Base-by-base conservation (phyloP, 2,888 invertebrate species). In the Leucoptera coffeella region DNA sequence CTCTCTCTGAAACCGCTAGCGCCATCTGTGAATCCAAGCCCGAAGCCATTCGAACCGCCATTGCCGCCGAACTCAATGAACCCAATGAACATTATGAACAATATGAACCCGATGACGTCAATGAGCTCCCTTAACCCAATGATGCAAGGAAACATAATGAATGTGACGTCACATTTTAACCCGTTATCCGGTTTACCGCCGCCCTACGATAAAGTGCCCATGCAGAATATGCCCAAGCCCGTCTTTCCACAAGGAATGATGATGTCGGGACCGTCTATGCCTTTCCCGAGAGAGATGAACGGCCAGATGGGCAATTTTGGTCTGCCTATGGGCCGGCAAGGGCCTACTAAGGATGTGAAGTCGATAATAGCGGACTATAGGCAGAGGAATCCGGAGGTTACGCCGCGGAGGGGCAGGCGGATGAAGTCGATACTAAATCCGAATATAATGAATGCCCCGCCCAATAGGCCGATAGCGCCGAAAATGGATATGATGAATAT, bases 361-460 rank as follows among this genome's bases (percentile, higher is more conserved):
- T 83, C 85, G 4, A 84, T 88, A 29, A 85, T 86, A 42, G 86
- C 85, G 1, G 87, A 87, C 46, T 85, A 85, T 43, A 75, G 85
- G 35, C 81, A 83, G 35, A 69, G 82, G 35, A 84, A 86, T 53
- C 84, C 85, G 0, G 85, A 87, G 36, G 62, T 78, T 4, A 78
- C 82, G 1, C 85, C 85, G 0, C 56, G 83, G 36, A 73, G 83
- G 37, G 80, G 80, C 4, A 62, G 80, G 14, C 53, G 81, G 25
- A 75, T 80, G 52, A 77, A 78, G 41, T 67, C 73, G 2, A 54
- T 71, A 32, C 33, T 72, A 11, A 72, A 71, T 29, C 67, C 64
- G 0, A 64, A 52, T 32, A 64, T 64, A 48, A 57, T 64, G 57
- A 60, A 57, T 28, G 42, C 44, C 1, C 69, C 69, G 2, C n/a